These are phyloP conservation scores for Charina bottae DNA, from an alignment of 2,113 vertebrate species.

Conservation along the genomic window DNA sequence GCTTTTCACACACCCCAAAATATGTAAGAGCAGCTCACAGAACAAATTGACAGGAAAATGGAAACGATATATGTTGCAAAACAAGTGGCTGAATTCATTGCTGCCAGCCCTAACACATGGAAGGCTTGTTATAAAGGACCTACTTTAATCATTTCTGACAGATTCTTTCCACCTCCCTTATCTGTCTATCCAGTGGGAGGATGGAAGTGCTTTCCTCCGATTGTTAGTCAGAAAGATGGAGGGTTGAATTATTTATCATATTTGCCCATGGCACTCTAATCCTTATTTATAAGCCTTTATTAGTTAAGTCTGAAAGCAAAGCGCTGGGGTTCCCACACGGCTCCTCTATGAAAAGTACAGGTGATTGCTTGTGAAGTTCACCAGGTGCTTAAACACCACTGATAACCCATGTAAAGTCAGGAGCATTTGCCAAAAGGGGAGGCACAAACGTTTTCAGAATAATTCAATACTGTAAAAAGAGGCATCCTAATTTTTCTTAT, in stretches of 20 bases:
- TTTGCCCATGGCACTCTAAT: constrained; percentile 49
- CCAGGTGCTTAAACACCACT: neutral
- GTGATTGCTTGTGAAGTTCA: constrained; percentile 8
- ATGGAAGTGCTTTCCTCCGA: constrained; percentile 50
- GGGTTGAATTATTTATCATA: constrained; percentile 70
- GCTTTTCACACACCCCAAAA: constrained; percentile 39
- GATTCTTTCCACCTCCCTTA: constrained; percentile 53
- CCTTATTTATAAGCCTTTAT: constrained; percentile 49
- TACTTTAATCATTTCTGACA: constrained; percentile 68
- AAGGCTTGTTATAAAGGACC: constrained; percentile 63
- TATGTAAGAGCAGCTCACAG: constrained; percentile 64
- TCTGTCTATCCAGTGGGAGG: constrained; percentile 49
- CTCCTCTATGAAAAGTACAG: constrained; percentile 33
- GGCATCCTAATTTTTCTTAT: constrained; percentile 6
- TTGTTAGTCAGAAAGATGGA: constrained; percentile 55
- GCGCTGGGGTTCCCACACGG: neutral
- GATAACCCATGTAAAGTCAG: neutral
- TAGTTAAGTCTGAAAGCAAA: constrained; percentile 40
- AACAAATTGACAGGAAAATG: constrained; percentile 69
- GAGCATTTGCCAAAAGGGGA: constrained; percentile 23
- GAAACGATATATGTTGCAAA: constrained; percentile 70
- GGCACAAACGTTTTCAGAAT: constrained; percentile 1
- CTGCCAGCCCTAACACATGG: constrained; percentile 52
- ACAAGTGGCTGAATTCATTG: constrained; percentile 61
- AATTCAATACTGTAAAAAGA: neutral